phyloP scores from a whole-genome alignment of 2,113 vertebrate species.

The Sisor rabdophorus region DNA sequence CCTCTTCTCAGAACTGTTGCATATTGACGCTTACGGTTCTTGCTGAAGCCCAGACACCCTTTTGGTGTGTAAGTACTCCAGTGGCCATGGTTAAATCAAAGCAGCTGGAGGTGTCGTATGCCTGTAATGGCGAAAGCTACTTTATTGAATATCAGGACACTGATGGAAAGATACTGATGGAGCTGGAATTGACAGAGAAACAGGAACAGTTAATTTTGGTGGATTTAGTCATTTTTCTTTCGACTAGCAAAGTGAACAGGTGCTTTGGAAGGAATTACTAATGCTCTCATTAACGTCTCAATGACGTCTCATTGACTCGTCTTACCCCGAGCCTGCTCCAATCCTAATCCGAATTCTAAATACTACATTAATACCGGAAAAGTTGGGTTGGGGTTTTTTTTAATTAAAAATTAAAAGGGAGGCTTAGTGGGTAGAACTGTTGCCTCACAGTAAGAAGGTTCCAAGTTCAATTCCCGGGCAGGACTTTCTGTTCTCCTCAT shows the following conservation, averaged over 20 bases:
- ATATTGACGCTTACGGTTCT: constrained; percentile 67
- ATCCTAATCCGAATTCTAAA: too few relatives aligned
- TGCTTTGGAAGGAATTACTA: constrained; percentile 66
- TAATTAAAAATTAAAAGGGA: too few relatives aligned
- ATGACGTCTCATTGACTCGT: background rate
- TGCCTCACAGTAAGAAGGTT: too few relatives aligned
- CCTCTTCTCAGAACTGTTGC: constrained; percentile 63
- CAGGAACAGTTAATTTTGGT: constrained; percentile 55
- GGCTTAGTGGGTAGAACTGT: too few relatives aligned
- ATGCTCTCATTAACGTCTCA: background rate
- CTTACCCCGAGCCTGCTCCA: too few relatives aligned
- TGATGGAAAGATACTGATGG: constrained; percentile 59
- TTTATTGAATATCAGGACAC: constrained; percentile 55
- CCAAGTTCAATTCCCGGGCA: too few relatives aligned
- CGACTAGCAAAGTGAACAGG: constrained; percentile 62
- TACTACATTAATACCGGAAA: too few relatives aligned
- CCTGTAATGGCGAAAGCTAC: constrained; percentile 57
- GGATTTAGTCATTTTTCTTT: constrained; percentile 57
- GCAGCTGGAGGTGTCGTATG: constrained; percentile 34
- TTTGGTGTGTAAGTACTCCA: constrained; percentile 66
- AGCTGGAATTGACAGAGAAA: constrained; percentile 55
- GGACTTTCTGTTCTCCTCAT: too few relatives aligned
- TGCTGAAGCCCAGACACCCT: constrained; percentile 61
- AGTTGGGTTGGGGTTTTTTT: too few relatives aligned
- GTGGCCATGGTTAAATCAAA: constrained; percentile 49